Percentiles rank a stretch among this genome's conserved stretches.
These are phyloP conservation scores for Pterois miles DNA, from an alignment of 2,797 vertebrate genomes.

Conservation along the genomic window DNA sequence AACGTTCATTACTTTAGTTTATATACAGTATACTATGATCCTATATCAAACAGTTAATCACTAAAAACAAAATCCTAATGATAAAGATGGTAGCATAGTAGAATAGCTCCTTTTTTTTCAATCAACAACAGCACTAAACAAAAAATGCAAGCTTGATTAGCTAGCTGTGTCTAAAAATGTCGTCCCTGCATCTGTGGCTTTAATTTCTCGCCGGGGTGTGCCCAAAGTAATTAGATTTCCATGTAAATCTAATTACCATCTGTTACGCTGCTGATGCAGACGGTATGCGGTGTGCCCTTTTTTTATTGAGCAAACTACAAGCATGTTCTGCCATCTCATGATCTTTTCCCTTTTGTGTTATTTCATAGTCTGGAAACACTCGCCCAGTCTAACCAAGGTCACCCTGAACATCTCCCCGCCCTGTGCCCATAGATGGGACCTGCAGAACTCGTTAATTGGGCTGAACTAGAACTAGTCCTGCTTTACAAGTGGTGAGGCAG, in stretches of 20 bases:
- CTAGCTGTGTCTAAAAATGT: background rate
- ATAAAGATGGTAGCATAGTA: background rate
- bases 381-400: constrained; percentile 45
- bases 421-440: constrained; percentile 18
- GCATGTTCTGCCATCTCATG: constrained; percentile 53
- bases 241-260: constrained; percentile 72
- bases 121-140: constrained; percentile 3
- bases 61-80: background rate
- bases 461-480: constrained; percentile 20
- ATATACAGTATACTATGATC: too few species aligned
- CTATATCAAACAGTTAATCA: background rate
- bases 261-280: constrained; percentile 51
- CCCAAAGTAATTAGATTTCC: constrained; percentile 62
- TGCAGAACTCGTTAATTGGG: constrained; percentile 58
- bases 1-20: too few species aligned
- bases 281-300: constrained; percentile 30
- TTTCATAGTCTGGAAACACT: constrained; percentile 48
- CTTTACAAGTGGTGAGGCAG: constrained; percentile 46
- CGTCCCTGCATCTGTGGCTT: background rate
- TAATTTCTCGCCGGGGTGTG: constrained; percentile 31
- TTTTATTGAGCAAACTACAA: constrained; percentile 43
- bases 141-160: background rate
- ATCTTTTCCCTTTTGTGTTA: constrained; percentile 46
- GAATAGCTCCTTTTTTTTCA: background rate
- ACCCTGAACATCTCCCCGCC: constrained; percentile 28